Percentiles rank a stretch among this genome's conserved stretches.
phyloP scores from a whole-genome alignment of 1,140 invertebrate species.

The Batillaria attramentaria region DNA sequence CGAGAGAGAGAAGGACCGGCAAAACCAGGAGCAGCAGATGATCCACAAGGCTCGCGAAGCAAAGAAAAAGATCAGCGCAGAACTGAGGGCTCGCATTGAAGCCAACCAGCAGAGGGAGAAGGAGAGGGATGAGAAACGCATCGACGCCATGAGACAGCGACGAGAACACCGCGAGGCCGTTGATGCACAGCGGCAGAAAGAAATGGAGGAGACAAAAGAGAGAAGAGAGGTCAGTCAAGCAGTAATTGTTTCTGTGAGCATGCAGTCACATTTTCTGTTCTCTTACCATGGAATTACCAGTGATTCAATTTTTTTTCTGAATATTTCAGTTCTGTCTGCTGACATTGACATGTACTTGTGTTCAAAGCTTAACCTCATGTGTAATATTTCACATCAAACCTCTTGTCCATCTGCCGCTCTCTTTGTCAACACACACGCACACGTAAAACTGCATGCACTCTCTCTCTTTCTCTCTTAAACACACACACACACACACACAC shows the following conservation, averaged over 20 bases:
- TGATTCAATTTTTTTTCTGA: background rate
- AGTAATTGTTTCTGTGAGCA: background rate
- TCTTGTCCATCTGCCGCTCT: background rate
- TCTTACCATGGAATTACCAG: background rate
- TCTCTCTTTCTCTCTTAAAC: background rate
- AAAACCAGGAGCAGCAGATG: constrained; percentile 55
- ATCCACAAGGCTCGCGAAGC: constrained; percentile 59
- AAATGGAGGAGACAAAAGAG: constrained; percentile 48
- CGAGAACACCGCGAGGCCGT: constrained; percentile 59
- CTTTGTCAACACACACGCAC: too few relatives aligned
- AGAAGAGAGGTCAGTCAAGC: constrained; percentile 54
- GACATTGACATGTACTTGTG: background rate
- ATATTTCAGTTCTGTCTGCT: background rate
- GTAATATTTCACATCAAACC: too few relatives aligned
- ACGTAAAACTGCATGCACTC: background rate
- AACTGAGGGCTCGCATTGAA: constrained; percentile 57
- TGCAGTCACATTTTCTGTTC: background rate
- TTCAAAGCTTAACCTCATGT: too few relatives aligned
- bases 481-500: too few relatives aligned
- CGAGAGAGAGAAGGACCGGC: constrained; percentile 56
- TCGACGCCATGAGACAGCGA: constrained; percentile 55
- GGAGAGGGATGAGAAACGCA: constrained; percentile 51
- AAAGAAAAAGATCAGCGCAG: constrained; percentile 61
- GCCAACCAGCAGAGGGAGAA: constrained; percentile 52
- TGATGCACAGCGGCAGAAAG: constrained; percentile 49